Evolutionary conservation across 2,113 vertebrate genomes (phyloP).

Genomic region (Eulemur rufifrons): DNA sequence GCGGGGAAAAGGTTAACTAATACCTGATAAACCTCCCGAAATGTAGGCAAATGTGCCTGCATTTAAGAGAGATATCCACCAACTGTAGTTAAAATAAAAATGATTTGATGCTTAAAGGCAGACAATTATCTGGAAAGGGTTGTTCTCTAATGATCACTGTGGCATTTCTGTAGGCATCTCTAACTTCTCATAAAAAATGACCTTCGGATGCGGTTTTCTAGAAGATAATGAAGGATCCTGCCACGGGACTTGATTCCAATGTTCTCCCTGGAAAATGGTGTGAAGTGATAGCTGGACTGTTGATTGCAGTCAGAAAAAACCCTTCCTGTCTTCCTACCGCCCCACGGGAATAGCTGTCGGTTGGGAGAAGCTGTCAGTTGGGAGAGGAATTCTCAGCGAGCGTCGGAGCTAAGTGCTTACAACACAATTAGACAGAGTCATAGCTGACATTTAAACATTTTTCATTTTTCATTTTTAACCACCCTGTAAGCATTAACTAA

Average conservation of each 20-base stretch:
- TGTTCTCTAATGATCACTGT: neutral
- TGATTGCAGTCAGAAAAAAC: neutral
- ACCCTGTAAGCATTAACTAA: slow-evolving; percentile 66
- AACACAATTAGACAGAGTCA: slow-evolving; percentile 47
- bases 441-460: slow-evolving; percentile 66
- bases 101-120: neutral
- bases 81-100: neutral
- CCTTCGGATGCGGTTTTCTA: neutral
- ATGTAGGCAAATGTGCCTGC: neutral
- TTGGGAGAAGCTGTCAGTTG: neutral
- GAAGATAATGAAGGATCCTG: neutral
- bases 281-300: neutral
- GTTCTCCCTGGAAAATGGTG: neutral
- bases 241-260: neutral
- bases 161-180: neutral
- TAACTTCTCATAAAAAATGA: neutral
- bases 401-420: slow-evolving; percentile 4
- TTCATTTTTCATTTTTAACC: slow-evolving; percentile 65
- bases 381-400: slow-evolving; percentile 46
- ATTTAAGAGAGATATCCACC: neutral
- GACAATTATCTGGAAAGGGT: neutral
- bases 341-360: neutral
- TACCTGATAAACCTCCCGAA: neutral
- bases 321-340: neutral
- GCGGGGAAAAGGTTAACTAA: neutral